Percentiles rank a stretch among this genome's conserved stretches.
These are phyloP conservation scores for Acrocephalus scirpaceus DNA, from an alignment of 2,797 vertebrate genomes.

Conservation along the genomic window DNA sequence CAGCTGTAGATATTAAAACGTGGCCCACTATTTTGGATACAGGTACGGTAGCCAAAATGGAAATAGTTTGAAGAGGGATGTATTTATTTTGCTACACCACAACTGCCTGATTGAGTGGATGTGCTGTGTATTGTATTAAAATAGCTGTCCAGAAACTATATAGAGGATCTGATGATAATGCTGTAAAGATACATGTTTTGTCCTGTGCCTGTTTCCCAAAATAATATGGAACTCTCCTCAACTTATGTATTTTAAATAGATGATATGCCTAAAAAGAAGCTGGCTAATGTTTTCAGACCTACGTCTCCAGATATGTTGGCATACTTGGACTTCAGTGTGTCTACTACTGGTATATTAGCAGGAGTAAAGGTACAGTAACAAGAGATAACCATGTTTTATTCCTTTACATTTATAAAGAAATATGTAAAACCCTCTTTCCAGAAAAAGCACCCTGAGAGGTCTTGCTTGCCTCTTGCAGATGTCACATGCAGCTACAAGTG, in stretches of 20 bases:
- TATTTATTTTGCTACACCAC: neutral
- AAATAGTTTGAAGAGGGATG: neutral
- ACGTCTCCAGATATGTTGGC: constrained; percentile 90
- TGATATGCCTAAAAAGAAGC: constrained; percentile 93
- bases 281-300: constrained; percentile 87
- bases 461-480: constrained; percentile 78
- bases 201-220: neutral
- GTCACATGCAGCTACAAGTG: constrained; percentile 94
- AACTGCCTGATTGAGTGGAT: neutral
- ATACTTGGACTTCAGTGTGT: constrained; percentile 97
- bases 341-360: constrained; percentile 94
- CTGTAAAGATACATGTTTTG: neutral
- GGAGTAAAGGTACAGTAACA: constrained; percentile 88
- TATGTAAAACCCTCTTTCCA: neutral
- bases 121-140: neutral
- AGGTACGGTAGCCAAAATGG: constrained; percentile 71
- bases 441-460: neutral
- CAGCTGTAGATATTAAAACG: constrained; percentile 90
- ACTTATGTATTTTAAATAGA: constrained; percentile 74
- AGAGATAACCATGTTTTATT: neutral
- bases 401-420: neutral
- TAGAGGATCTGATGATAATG: neutral
- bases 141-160: neutral
- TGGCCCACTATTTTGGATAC: constrained; percentile 96
- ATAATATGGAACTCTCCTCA: neutral